A percentile compares a stretch with the other conserved stretches of the same genome.
Evolutionary conservation across 2,113 vertebrate species (phyloP).

Genomic region (Amphilophus citrinellus): DNA sequence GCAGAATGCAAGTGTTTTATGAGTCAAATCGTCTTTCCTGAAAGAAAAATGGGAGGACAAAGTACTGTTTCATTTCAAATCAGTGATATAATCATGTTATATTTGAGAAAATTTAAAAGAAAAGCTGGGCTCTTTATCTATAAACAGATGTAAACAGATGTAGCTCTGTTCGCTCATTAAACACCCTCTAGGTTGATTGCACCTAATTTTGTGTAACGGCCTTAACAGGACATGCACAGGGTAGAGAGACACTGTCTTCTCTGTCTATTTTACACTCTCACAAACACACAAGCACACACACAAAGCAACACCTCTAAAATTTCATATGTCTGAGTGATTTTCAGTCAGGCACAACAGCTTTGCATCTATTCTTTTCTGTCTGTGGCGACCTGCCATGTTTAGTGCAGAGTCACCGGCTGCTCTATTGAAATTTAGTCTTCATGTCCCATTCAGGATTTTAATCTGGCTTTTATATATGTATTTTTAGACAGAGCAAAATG

Average conservation of each 20-base stretch:
- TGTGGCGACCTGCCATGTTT: not conserved
- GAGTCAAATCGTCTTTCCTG: too few species aligned
- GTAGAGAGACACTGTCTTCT: not conserved
- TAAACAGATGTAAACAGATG: not conserved
- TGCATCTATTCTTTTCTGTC: not conserved
- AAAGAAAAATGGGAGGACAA: too few species aligned
- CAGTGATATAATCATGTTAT: not conserved
- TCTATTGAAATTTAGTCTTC: not conserved
- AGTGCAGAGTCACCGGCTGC: not conserved
- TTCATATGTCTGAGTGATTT: not conserved
- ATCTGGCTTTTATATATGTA: conserved; percentile 9
- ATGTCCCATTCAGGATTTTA: conserved; percentile 9
- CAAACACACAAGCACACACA: not conserved
- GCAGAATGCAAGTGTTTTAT: not conserved
- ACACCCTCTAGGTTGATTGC: not conserved
- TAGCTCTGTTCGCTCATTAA: not conserved
- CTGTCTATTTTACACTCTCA: not conserved
- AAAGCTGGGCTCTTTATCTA: not conserved
- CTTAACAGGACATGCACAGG: too few species aligned
- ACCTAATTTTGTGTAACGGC: not conserved
- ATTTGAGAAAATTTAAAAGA: not conserved
- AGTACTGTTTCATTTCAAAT: not conserved
- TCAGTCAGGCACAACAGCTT: not conserved
- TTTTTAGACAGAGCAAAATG: not conserved
- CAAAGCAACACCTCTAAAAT: not conserved